phyloP scores from a whole-genome alignment of 2,113 vertebrate genomes.

The Etia nguti region DNA sequence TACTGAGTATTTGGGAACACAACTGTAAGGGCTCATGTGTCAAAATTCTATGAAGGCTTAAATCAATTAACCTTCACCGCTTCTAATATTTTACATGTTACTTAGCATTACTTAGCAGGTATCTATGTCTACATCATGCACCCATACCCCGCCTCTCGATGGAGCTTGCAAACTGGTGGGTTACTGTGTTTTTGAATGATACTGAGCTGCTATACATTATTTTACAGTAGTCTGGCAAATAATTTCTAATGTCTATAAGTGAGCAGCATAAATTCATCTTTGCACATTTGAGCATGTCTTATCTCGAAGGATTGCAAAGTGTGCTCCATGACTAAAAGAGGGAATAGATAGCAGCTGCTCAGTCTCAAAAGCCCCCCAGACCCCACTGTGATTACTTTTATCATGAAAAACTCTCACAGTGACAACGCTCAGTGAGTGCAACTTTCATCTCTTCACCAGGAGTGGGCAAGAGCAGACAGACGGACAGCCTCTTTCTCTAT shows the following conservation, averaged over 20 bases:
- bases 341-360: not conserved
- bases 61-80: not conserved
- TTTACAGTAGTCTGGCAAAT: not conserved
- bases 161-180: not conserved
- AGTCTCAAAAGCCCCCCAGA: not conserved
- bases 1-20: not conserved
- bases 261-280: not conserved
- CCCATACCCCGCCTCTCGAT: not conserved
- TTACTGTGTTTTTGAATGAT: not conserved
- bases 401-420: not conserved
- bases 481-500: not conserved
- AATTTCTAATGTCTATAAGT: not conserved
- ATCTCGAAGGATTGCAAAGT: not conserved
- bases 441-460: not conserved
- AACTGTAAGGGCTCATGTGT: not conserved
- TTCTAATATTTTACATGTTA: not conserved
- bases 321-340: not conserved
- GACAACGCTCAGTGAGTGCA: not conserved
- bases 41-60: not conserved
- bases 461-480: not conserved
- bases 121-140: not conserved
- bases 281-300: not conserved
- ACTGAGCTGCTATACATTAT: not conserved
- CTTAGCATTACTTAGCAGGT: not conserved
- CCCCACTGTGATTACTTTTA: not conserved